phyloP scores from a whole-genome alignment of 2,888 invertebrate species.

The Lasiommata megera region DNA sequence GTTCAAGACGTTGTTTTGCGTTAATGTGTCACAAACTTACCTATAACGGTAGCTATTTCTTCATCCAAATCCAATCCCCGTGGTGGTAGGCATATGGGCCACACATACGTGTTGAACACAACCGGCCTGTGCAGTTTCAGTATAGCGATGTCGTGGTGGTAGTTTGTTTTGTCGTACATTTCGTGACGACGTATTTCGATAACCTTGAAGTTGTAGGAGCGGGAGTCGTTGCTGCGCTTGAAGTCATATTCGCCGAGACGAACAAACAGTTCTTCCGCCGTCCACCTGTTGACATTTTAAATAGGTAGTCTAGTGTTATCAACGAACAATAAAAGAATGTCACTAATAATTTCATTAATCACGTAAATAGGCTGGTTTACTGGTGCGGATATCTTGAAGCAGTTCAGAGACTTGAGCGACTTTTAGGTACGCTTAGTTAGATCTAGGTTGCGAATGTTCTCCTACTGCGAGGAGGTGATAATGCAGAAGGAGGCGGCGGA shows the following conservation, averaged over 20 bases:
- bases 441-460: too few species aligned
- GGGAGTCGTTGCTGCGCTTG: constrained; percentile 83
- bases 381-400: too few species aligned
- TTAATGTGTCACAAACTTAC: constrained; percentile 43
- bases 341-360: too few species aligned
- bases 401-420: too few species aligned
- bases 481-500: too few species aligned
- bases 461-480: too few species aligned
- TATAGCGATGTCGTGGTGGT: constrained; percentile 89
- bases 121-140: constrained; percentile 84
- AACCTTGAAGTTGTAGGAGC: constrained; percentile 86
- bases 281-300: constrained; percentile 61
- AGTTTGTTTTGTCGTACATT: constrained; percentile 84
- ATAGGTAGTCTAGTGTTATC: too few species aligned
- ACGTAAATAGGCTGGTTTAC: too few species aligned
- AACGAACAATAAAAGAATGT: too few species aligned
- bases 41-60: constrained; percentile 85
- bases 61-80: constrained; percentile 81
- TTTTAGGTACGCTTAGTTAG: too few species aligned
- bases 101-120: constrained; percentile 88
- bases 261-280: constrained; percentile 83
- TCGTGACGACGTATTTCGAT: constrained; percentile 84
- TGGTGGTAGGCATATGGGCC: constrained; percentile 92
- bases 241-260: constrained; percentile 93
- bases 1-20: too few species aligned